phyloP scores from a whole-genome alignment of 2,113 vertebrate species.

The Desmodus rotundus region DNA sequence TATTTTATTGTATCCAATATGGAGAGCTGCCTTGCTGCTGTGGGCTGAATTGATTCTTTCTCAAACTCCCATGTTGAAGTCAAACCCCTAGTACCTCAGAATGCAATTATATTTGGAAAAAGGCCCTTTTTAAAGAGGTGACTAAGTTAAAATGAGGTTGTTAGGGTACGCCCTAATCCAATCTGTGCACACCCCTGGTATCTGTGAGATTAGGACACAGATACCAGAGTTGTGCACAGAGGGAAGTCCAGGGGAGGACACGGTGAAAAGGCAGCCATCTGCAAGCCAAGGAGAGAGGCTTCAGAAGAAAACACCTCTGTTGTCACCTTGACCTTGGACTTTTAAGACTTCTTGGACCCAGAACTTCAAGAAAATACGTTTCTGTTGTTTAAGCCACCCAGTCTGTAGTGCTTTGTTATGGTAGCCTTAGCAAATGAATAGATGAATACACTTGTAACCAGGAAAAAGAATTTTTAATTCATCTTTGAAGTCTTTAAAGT shows the following conservation, averaged over 20 bases:
- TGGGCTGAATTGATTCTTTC: neutral
- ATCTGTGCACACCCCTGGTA: no score
- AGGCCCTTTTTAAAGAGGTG: neutral
- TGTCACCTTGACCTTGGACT: neutral
- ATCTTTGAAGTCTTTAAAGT: neutral
- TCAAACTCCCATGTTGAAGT: neutral
- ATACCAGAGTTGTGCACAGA: rapidly evolving
- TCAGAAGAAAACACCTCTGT: neutral
- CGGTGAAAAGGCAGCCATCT: neutral
- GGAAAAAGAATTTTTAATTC: neutral
- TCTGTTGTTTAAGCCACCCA: neutral
- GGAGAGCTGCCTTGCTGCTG: neutral
- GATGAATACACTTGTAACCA: neutral
- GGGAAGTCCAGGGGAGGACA: neutral
- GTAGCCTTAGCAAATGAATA: neutral
- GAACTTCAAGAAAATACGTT: neutral
- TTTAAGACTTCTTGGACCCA: neutral
- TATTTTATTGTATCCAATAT: neutral
- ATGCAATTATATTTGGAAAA: neutral
- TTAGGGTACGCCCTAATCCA: neutral
- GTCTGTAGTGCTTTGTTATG: neutral
- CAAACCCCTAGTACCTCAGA: neutral
- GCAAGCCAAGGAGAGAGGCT: neutral
- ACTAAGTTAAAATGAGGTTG: neutral
- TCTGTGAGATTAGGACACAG: neutral